Evolutionary conservation across 2,113 vertebrate species (phyloP).

Genomic region (Procapra przewalskii): DNA sequence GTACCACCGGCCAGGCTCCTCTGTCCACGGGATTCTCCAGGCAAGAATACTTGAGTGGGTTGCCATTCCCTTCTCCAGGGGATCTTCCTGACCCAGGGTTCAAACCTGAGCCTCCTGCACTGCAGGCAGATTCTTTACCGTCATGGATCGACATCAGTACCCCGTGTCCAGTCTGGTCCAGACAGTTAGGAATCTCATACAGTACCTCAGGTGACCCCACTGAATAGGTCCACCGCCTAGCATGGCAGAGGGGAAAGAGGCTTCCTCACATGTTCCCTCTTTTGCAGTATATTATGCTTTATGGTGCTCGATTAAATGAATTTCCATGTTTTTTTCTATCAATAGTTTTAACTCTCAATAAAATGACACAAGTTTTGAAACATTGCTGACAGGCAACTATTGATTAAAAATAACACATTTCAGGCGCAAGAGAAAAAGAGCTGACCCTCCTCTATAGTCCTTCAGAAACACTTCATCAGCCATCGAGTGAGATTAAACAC

Average conservation of each 20-base stretch:
- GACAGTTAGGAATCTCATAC: background rate
- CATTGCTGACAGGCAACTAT: background rate
- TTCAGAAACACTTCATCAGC: background rate
- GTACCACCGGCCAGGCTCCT: fast-evolving
- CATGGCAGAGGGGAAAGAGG: background rate
- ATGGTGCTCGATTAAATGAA: background rate
- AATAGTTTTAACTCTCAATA: background rate
- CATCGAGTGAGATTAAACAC: background rate
- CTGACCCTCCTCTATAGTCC: background rate
- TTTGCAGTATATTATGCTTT: background rate
- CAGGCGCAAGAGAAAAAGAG: background rate
- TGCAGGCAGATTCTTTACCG: background rate
- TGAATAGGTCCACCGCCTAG: background rate
- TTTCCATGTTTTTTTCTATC: background rate
- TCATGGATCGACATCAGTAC: background rate
- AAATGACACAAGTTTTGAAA: background rate
- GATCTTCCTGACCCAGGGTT: background rate
- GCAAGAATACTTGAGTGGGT: background rate
- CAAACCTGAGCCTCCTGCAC: background rate
- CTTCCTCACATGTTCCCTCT: background rate
- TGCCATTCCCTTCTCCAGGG: background rate
- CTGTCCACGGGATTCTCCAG: background rate
- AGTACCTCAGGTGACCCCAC: background rate
- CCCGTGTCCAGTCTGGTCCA: background rate
- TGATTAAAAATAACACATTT: background rate